phyloP scores from a whole-genome alignment of 1,140 invertebrate species.

The Grapholita molesta region DNA sequence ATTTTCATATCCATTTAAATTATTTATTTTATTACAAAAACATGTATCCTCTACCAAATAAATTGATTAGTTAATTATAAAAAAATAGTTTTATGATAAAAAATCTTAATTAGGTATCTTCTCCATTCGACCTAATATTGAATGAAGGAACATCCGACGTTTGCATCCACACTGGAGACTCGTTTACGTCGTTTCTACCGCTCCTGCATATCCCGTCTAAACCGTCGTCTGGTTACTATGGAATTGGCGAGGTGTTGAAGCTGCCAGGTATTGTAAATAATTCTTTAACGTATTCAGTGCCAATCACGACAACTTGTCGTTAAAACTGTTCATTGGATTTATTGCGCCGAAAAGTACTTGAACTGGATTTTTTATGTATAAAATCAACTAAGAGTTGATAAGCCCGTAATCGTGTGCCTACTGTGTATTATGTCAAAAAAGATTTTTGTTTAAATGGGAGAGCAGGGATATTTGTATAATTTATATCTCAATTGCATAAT shows the following conservation, averaged over 20 bases:
- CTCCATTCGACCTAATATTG: constrained; percentile 79
- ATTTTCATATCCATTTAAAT: too few species aligned
- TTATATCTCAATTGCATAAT: too few species aligned
- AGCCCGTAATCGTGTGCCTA: too few species aligned
- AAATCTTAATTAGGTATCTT: constrained; percentile 75
- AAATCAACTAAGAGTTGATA: too few species aligned
- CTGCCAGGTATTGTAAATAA: constrained; percentile 43
- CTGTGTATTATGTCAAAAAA: too few species aligned
- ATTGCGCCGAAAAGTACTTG: too few species aligned
- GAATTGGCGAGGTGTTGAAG: constrained; percentile 75
- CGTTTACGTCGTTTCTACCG: constrained; percentile 62
- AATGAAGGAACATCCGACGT: constrained; percentile 80
- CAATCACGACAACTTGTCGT: neutral
- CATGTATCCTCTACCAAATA: too few species aligned
- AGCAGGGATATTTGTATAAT: too few species aligned
- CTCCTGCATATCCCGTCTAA: constrained; percentile 81
- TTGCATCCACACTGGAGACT: constrained; percentile 76
- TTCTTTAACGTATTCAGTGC: neutral
- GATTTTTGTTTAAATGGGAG: too few species aligned
- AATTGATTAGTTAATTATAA: constrained; percentile 15
- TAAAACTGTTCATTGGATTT: neutral
- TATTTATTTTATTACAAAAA: too few species aligned
- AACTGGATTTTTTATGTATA: too few species aligned
- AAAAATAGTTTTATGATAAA: too few species aligned
- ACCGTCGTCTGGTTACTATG: constrained; percentile 73